These are phyloP conservation scores for Sebastes jordani DNA, from an alignment of 2,797 vertebrate species.

Conservation along the genomic window DNA sequence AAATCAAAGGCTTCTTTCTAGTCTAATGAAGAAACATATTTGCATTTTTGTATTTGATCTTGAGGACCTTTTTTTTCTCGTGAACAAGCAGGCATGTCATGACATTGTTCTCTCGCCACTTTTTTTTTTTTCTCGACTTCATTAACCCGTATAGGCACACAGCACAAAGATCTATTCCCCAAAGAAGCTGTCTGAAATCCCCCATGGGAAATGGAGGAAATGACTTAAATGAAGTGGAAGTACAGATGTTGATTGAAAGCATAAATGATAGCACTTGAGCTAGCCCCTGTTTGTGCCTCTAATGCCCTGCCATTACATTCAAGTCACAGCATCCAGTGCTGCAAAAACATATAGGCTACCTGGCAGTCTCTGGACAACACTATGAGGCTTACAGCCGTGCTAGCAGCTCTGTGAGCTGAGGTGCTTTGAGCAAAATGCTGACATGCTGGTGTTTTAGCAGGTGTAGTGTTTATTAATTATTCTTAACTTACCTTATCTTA, in stretches of 20 bases:
- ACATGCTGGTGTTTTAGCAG: no score
- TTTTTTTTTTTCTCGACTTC: neutral
- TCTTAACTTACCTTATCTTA: no score
- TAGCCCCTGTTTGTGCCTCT: neutral
- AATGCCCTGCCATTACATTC: neutral
- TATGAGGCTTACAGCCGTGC: no score
- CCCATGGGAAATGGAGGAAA: neutral
- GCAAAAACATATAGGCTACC: neutral
- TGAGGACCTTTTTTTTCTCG: neutral
- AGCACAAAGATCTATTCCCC: neutral
- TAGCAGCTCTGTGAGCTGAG: no score
- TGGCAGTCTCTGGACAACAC: neutral
- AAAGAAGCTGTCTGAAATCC: neutral
- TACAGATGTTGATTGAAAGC: neutral
- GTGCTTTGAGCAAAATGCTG: no score
- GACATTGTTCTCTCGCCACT: neutral
- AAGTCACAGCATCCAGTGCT: neutral
- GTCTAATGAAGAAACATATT: neutral
- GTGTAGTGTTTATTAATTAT: no score
- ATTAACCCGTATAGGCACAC: neutral
- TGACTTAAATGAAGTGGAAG: neutral
- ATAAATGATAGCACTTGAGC: conserved; percentile 1
- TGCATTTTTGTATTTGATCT: neutral
- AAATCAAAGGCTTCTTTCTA: neutral
- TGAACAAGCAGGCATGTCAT: neutral